These are phyloP conservation scores for Cyprinus carpio DNA, from an alignment of 2,113 vertebrate species.

Conservation along the genomic window DNA sequence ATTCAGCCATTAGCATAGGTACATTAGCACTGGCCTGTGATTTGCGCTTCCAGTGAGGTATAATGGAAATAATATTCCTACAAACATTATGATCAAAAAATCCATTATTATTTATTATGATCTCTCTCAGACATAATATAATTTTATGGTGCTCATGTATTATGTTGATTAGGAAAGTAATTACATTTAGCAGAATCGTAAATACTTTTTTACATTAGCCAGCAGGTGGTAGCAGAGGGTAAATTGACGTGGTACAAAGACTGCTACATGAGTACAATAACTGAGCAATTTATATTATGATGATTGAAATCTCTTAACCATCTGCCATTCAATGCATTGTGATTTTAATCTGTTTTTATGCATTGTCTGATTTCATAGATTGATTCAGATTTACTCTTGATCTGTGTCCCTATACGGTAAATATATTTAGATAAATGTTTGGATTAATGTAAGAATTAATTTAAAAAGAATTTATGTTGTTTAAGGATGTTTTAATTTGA, in stretches of 20 bases:
- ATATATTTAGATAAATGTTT: background rate
- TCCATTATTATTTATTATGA: background rate
- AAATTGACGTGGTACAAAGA: constrained; percentile 1
- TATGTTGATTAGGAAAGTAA: background rate
- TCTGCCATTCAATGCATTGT: background rate
- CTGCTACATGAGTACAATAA: background rate
- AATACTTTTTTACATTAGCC: constrained; percentile 29
- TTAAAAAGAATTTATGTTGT: too few relatives aligned
- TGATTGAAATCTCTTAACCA: constrained; percentile 16
- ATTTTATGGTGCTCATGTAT: background rate
- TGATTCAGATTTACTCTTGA: background rate
- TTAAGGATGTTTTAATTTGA: too few relatives aligned
- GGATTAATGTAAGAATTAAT: too few relatives aligned
- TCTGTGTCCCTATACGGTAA: background rate
- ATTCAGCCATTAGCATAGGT: background rate
- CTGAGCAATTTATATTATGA: constrained; percentile 10
- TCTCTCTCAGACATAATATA: background rate
- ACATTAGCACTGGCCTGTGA: constrained; percentile 9
- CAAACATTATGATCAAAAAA: background rate
- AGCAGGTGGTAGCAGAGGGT: constrained; percentile 57
- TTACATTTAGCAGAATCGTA: background rate
- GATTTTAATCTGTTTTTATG: background rate
- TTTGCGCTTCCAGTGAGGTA: background rate
- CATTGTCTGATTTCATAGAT: background rate
- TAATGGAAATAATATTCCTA: background rate